Percentiles rank a stretch among this genome's conserved stretches.
These are phyloP conservation scores for Agrypnus murinus DNA, from an alignment of 2,888 invertebrate species.

Conservation along the genomic window DNA sequence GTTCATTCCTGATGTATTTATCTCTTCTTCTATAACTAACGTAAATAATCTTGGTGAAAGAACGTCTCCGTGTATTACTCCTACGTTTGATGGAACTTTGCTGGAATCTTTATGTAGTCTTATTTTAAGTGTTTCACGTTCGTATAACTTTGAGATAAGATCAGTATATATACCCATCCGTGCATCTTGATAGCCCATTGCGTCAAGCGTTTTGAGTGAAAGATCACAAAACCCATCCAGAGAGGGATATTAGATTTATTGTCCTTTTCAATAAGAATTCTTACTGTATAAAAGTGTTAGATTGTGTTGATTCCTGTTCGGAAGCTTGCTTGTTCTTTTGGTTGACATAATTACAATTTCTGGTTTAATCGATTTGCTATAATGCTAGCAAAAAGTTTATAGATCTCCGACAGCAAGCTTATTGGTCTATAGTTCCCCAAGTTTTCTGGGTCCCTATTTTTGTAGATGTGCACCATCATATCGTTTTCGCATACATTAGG, in stretches of 20 bases:
- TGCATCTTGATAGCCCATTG: neutral
- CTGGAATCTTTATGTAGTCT: neutral
- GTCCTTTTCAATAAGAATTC: neutral
- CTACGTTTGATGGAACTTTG: neutral
- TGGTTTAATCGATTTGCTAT: neutral
- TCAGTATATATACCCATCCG: neutral
- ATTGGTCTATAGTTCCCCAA: too few relatives aligned
- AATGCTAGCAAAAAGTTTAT: neutral
- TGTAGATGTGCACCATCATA: too few relatives aligned
- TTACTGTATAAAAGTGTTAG: neutral
- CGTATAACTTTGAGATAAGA: conserved; percentile 1
- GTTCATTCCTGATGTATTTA: too few relatives aligned
- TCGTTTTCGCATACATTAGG: too few relatives aligned
- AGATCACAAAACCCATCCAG: neutral
- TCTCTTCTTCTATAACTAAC: too few relatives aligned
- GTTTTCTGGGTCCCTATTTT: too few relatives aligned
- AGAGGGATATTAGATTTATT: neutral
- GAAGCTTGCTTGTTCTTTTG: too few relatives aligned
- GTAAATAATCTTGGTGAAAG: too few relatives aligned
- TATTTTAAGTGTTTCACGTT: neutral
- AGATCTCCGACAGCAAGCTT: neutral
- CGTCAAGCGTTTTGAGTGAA: neutral
- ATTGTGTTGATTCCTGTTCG: neutral
- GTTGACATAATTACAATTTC: too few relatives aligned
- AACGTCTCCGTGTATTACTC: too few relatives aligned